A percentile compares a stretch with the other conserved stretches of the same genome.
Evolutionary conservation across 2,888 invertebrate species (phyloP).

Genomic region (Pasiphila rectangulata): DNA sequence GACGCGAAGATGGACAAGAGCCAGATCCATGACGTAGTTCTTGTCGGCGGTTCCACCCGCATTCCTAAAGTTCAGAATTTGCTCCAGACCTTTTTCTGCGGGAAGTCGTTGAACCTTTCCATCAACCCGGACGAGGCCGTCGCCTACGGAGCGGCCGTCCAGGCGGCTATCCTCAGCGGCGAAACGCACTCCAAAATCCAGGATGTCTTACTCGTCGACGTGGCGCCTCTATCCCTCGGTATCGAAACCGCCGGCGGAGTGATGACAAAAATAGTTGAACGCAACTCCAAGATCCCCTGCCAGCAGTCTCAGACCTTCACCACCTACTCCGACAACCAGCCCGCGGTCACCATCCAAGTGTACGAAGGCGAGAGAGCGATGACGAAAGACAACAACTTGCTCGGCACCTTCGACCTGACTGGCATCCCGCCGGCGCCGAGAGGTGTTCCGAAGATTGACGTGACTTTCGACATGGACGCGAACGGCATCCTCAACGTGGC

Average conservation of each 20-base stretch:
- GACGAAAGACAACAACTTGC: slow-evolving; percentile 22
- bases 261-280: slow-evolving; percentile 84
- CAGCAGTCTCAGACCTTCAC: slow-evolving; percentile 77
- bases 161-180: slow-evolving; percentile 71
- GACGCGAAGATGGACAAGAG: slow-evolving; percentile 87
- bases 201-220: slow-evolving; percentile 38
- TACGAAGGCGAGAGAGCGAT: slow-evolving; percentile 20
- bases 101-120: slow-evolving; percentile 65
- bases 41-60: slow-evolving; percentile 87
- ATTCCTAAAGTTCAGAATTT: slow-evolving; percentile 87
- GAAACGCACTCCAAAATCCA: slow-evolving; percentile 84
- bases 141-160: slow-evolving; percentile 79
- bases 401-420: too few relatives aligned
- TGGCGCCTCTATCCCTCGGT: slow-evolving; percentile 19
- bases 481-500: slow-evolving; percentile 21
- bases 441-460: slow-evolving; percentile 22
- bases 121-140: slow-evolving; percentile 81
- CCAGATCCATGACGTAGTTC: slow-evolving; percentile 76
- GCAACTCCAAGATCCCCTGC: slow-evolving; percentile 83
- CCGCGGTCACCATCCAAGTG: slow-evolving; percentile 21
- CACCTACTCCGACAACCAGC: slow-evolving; percentile 22
- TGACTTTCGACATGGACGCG: slow-evolving; percentile 19
- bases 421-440: too few relatives aligned
- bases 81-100: slow-evolving; percentile 75
- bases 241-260: slow-evolving; percentile 85